Evolutionary conservation across 2,113 vertebrate species (phyloP).

Genomic region (Rhegmatorhina hoffmannsi): DNA sequence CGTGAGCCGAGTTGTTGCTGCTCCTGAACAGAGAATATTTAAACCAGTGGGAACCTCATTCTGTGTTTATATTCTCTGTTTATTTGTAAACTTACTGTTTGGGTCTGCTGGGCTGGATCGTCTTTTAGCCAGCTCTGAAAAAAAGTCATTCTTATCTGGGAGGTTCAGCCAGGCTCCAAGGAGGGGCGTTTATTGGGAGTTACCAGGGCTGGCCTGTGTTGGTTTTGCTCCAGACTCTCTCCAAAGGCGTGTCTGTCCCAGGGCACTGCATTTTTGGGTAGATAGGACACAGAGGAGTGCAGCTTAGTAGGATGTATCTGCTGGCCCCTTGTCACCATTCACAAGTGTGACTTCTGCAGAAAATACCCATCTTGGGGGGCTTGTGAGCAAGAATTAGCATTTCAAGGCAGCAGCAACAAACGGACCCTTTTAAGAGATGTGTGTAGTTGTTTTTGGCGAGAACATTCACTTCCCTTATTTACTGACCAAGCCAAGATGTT

Average conservation of each 20-base stretch:
- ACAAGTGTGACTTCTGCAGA: background rate
- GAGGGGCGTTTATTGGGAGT: conserved; percentile 16
- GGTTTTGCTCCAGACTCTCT: background rate
- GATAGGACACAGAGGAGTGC: background rate
- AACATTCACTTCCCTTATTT: conserved; percentile 32
- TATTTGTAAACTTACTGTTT: background rate
- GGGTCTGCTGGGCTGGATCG: background rate
- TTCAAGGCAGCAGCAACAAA: conserved; percentile 1
- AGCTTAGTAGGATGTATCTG: background rate
- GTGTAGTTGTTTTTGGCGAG: conserved; percentile 8
- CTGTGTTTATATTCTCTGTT: background rate
- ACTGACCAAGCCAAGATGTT: conserved; percentile 15
- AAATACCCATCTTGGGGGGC: background rate
- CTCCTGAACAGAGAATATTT: background rate
- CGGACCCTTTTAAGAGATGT: background rate
- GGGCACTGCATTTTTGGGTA: background rate
- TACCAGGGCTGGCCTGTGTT: conserved; percentile 35
- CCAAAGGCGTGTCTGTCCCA: conserved; percentile 18
- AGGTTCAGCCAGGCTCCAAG: conserved; percentile 24
- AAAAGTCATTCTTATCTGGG: background rate
- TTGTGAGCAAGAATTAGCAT: background rate
- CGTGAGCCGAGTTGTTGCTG: background rate
- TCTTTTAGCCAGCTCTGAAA: background rate
- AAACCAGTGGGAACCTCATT: background rate
- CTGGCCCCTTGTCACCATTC: background rate